phyloP scores from a whole-genome alignment of 1,140 invertebrate genomes.

The Tenebrio molitor region DNA sequence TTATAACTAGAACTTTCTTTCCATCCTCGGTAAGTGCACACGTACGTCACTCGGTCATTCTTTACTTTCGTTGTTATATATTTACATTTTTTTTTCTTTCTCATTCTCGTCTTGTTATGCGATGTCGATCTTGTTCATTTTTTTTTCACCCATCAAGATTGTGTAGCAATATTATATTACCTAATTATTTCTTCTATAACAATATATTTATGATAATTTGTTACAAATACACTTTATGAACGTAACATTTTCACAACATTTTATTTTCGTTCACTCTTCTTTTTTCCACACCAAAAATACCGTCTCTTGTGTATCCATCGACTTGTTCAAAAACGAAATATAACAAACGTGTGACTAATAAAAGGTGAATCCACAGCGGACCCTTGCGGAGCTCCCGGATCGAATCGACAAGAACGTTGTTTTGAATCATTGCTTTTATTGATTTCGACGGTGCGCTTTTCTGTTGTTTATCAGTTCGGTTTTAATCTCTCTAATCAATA shows the following conservation, averaged over 20 bases:
- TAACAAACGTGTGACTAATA: too few species aligned
- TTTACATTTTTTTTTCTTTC: neutral
- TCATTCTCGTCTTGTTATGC: neutral
- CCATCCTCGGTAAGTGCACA: conserved; percentile 32
- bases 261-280: conserved; percentile 1
- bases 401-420: too few species aligned
- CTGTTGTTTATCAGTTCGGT: too few species aligned
- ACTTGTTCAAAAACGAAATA: too few species aligned
- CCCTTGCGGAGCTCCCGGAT: too few species aligned
- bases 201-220: conserved; percentile 35
- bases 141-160: conserved; percentile 9
- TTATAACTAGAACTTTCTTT: conserved; percentile 47
- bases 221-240: conserved; percentile 34
- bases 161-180: conserved; percentile 34
- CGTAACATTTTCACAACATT: conserved; percentile 7
- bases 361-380: too few species aligned
- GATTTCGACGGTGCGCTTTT: too few species aligned
- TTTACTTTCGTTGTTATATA: neutral
- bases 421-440: too few species aligned
- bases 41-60: neutral
- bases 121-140: conserved; percentile 1
- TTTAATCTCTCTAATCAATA: too few species aligned
- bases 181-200: conserved; percentile 26
- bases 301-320: too few species aligned
- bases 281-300: neutral